These are phyloP conservation scores for Delphinapterus leucas DNA, from an alignment of 2,113 vertebrate species.

Conservation along the genomic window DNA sequence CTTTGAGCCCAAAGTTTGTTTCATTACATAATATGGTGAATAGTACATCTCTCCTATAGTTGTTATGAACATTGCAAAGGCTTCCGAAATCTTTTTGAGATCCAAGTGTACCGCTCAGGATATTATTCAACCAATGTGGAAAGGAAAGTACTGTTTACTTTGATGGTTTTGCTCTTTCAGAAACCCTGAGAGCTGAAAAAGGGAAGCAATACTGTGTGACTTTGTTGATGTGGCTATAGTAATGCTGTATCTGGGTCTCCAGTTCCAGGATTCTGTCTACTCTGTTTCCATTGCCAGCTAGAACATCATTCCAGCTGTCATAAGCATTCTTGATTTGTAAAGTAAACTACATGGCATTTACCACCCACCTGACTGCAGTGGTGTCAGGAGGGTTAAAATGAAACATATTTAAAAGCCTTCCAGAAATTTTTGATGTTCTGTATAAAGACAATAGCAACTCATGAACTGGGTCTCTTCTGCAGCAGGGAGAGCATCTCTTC, in stretches of 20 bases:
- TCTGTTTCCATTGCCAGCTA: neutral
- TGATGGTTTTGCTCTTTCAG: slow-evolving; percentile 44
- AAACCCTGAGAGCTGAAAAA: slow-evolving; percentile 1
- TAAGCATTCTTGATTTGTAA: slow-evolving; percentile 10
- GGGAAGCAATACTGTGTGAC: neutral
- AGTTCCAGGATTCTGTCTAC: slow-evolving; percentile 21
- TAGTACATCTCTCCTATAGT: neutral
- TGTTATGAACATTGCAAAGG: neutral
- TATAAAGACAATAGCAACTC: slow-evolving; percentile 35
- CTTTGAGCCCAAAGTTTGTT: neutral
- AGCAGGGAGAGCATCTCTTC: neutral
- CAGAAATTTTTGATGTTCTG: slow-evolving; percentile 43
- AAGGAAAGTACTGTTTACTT: slow-evolving; percentile 10
- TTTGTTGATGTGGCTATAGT: neutral
- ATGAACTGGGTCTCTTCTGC: neutral
- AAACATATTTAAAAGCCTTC: slow-evolving; percentile 32
- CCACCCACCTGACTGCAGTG: neutral
- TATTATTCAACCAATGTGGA: neutral
- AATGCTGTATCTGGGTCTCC: neutral
- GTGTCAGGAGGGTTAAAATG: slow-evolving; percentile 51
- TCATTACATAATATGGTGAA: slow-evolving; percentile 29
- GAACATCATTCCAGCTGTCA: neutral
- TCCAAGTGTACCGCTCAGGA: neutral
- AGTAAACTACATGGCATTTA: slow-evolving; percentile 32
- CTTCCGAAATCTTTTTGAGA: slow-evolving; percentile 43